Percentiles rank a stretch among this genome's conserved stretches.
phyloP scores from a whole-genome alignment of 2,113 vertebrate genomes.

The Centrocercus urophasianus region DNA sequence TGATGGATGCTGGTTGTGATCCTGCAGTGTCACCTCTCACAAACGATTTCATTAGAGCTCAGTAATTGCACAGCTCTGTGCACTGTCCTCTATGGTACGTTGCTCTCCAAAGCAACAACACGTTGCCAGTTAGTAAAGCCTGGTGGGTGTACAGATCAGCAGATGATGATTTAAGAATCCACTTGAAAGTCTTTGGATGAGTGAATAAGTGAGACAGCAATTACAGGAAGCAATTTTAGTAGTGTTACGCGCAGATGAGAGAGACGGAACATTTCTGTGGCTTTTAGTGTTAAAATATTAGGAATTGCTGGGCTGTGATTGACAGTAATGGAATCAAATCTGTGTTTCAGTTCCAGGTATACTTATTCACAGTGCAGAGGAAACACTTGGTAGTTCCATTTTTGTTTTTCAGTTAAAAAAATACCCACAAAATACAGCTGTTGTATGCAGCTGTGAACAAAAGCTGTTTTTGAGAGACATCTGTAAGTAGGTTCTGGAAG shows the following conservation, averaged over 20 bases:
- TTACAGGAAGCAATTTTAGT: background rate
- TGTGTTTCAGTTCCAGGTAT: background rate
- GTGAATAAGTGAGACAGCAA: background rate
- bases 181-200: slow-evolving; percentile 38
- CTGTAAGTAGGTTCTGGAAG: background rate
- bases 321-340: background rate
- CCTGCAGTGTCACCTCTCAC: background rate
- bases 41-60: background rate
- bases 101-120: background rate
- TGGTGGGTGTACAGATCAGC: slow-evolving; percentile 5
- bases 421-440: background rate
- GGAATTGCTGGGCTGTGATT: background rate
- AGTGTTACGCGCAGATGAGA: background rate
- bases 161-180: slow-evolving; percentile 41
- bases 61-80: background rate
- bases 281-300: background rate
- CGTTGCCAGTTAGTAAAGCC: slow-evolving; percentile 36
- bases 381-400: background rate
- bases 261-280: background rate
- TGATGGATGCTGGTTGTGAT: slow-evolving; percentile 8
- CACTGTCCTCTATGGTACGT: background rate
- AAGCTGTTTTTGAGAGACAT: background rate
- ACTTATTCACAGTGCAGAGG: background rate
- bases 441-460: background rate
- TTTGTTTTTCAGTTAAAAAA: background rate